Base-by-base conservation (phyloP, 2,797 vertebrate species). In the Knipowitschia caucasica region DNA sequence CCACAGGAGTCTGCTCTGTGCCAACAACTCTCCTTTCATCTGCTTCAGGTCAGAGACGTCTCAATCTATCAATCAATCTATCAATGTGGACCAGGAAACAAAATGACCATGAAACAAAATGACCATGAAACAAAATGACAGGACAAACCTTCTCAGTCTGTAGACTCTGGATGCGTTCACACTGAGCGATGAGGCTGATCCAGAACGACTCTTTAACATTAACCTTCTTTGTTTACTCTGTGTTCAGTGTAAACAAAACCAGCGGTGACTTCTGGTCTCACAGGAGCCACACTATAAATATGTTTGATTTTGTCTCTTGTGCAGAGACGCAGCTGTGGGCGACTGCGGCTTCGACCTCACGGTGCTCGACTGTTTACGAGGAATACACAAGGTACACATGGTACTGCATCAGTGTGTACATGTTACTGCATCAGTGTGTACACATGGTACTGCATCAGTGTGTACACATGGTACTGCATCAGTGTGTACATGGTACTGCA, bases 291-390 rank as follows among this genome's bases (percentile, higher is more conserved):
- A n/a, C n/a, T n/a, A n/a, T n/a, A n/a, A n/a, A n/a, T n/a, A n/a
- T n/a, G n/a, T 43, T 15, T 49, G 25, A 38, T 2, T 45, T 15
- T 53, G 17, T 14, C 1, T 29, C 27, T 31, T 67, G n/a, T n/a
- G 92, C 53, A 80, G 94, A 88, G 94, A 97, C 65, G 94, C 94
- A 71, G 94, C 91, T 3, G 92, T 91, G 65, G 94, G 93, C 64
- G 93, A 84, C 53, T 92, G 89, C 81, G 91, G 89, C 5, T 97
- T 93, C 75, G 92, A 89, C 72, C 92, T 96, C 56, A 92, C 92
- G 0, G 87, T 97, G 75, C 88, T 96, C 14, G 91, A 95, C 82
- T 96, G 94, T 78, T 88, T 97, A 74, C 92, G 95, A 71, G 94
- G 93, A 68, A 82, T 97, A 77, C 88, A 85, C 59, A 96, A 95